phyloP scores from a whole-genome alignment of 1,140 invertebrate species.

The Holotrichia oblita region DNA sequence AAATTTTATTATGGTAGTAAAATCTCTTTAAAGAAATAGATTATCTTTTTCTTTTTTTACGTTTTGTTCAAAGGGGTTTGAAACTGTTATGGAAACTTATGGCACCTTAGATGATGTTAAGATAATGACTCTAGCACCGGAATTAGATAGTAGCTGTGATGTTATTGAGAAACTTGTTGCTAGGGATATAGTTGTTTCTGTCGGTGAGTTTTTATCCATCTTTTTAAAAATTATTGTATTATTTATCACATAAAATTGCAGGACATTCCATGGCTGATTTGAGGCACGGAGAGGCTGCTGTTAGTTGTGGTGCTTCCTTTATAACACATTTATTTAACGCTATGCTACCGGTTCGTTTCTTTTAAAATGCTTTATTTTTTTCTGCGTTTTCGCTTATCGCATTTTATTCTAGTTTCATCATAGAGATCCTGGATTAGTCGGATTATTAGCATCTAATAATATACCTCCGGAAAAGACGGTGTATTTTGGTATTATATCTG shows the following conservation, averaged over 20 bases:
- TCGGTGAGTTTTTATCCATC: constrained; percentile 69
- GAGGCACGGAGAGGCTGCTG: constrained; percentile 83
- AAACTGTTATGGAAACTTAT: constrained; percentile 76
- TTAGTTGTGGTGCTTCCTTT: constrained; percentile 86
- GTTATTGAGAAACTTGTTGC: constrained; percentile 79
- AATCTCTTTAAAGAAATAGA: constrained; percentile 43
- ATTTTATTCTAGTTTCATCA: constrained; percentile 88
- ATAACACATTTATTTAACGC: constrained; percentile 99
- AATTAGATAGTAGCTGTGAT: constrained; percentile 76
- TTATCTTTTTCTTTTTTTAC: constrained; percentile 46
- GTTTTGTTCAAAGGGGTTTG: constrained; percentile 69
- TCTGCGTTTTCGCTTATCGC: background rate
- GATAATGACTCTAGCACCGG: constrained; percentile 94
- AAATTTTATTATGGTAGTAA: constrained; percentile 71
- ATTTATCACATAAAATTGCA: constrained; percentile 55
- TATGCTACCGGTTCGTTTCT: constrained; percentile 87
- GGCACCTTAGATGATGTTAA: constrained; percentile 82
- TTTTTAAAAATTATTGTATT: background rate
- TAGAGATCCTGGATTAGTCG: constrained; percentile 95
- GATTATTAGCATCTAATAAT: constrained; percentile 83
- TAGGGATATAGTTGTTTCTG: constrained; percentile 84
- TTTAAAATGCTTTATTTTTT: no score
- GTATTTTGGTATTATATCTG: constrained; percentile 95
- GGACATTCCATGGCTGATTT: constrained; percentile 89
- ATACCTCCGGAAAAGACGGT: constrained; percentile 70